Conservation (phyloP, 2,113 vertebrate species). For the Lagopus muta region DNA sequence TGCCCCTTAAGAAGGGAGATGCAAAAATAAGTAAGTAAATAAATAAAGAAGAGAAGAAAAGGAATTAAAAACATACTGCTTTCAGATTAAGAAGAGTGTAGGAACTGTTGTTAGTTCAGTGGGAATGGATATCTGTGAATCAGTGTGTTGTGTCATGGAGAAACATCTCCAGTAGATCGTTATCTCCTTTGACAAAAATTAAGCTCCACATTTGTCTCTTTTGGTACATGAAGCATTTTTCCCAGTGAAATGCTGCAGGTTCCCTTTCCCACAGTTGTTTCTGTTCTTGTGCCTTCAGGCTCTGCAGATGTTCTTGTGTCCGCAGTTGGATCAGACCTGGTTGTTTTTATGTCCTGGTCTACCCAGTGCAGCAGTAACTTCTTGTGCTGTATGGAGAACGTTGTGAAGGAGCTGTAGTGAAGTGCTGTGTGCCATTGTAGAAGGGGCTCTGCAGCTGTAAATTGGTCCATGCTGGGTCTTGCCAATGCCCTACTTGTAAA, state of each 20-base stretch:
- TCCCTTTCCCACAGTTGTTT: not conserved
- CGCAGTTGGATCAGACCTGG: not conserved
- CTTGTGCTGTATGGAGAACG: not conserved
- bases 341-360: not conserved
- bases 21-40: not conserved
- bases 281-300: not conserved
- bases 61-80: not conserved
- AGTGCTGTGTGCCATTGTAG: rapidly evolving
- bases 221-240: not conserved
- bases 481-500: not conserved
- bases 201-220: not conserved
- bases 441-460: not conserved
- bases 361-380: not conserved
- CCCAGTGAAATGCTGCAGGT: not conserved
- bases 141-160: not conserved
- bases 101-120: not conserved
- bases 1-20: not conserved
- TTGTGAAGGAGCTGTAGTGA: not conserved
- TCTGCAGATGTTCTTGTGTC: not conserved
- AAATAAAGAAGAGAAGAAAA: not conserved
- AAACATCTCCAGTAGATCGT: not conserved
- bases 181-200: not conserved
- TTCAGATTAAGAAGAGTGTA: not conserved
- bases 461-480: not conserved
- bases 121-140: not conserved